Evolutionary conservation across 2,888 invertebrate genomes (phyloP).

Genomic region (Drosophila anceps): DNA sequence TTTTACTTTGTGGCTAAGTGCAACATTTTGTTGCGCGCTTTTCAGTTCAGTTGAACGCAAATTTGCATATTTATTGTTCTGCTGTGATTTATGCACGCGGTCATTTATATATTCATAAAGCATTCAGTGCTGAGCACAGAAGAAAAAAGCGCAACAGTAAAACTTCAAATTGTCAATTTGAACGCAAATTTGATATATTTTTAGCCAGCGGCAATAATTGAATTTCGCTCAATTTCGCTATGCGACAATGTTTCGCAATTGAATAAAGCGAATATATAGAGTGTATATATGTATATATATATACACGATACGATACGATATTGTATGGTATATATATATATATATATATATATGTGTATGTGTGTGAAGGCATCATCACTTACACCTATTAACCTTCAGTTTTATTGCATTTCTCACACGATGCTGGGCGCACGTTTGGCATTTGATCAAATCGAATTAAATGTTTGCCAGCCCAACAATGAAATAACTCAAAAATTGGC

Average conservation of each 20-base stretch:
- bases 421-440: slow-evolving; percentile 26
- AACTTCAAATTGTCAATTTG: slow-evolving; percentile 46
- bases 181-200: slow-evolving; percentile 17
- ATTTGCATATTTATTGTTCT: slow-evolving; percentile 49
- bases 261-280: slow-evolving; percentile 7
- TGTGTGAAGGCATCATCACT: slow-evolving; percentile 20
- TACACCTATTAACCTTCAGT: slow-evolving; percentile 60
- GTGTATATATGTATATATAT: not conserved
- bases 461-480: slow-evolving; percentile 9
- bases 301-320: not conserved
- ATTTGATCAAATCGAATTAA: slow-evolving; percentile 32
- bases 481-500: slow-evolving; percentile 4
- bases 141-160: slow-evolving; percentile 11
- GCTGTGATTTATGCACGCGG: slow-evolving; percentile 39
- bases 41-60: not conserved
- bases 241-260: slow-evolving; percentile 26
- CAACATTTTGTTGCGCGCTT: slow-evolving; percentile 4
- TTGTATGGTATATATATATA: not conserved
- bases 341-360: not conserved
- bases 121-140: slow-evolving; percentile 11
- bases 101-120: slow-evolving; percentile 37
- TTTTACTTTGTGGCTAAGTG: slow-evolving; percentile 3
- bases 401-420: slow-evolving; percentile 16
- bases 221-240: slow-evolving; percentile 39
- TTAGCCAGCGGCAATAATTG: slow-evolving; percentile 19